Base-by-base conservation (phyloP, 2,888 invertebrate species). In the Deroplatys truncata region DNA sequence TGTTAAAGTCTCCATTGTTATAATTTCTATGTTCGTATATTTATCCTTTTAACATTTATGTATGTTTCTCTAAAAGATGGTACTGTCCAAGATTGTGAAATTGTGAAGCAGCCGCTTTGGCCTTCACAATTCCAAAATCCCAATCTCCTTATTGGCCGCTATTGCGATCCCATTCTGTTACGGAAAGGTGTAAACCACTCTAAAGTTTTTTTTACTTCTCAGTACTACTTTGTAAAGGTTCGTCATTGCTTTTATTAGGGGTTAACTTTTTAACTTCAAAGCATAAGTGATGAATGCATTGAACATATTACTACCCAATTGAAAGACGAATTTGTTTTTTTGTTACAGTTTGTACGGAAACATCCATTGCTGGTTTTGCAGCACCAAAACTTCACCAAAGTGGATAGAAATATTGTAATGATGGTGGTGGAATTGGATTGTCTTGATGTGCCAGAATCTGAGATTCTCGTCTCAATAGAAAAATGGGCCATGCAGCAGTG, bases 391-490 rank as follows among this genome's bases (percentile, higher is more conserved):
- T 89, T 89, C 28, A 10, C 25, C 15, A 86, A 89, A 72, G 83
- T 89, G 28, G 86, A 86, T 31, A 25, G 28, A 8, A 84, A 31
- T 89, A 56, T 89, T 4, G 89, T 89, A 35, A 31, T 49, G 28
- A 86, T 86, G 84, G 56, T 89, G 28, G 89, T 89, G 35, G 89
- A 89, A 8, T 84, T 89, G 35, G 89, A 90, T 84, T 90, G 88
- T 20, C 25, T 90, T 28, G 88, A 90, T 83, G 83, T 90, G 8
- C 88, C 85, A 28, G 89, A 90, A 25, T 25, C 82, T 56, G 89
- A 90, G 25, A 28, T 90, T 20, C 35, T 90, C 28, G 49, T 20
- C 13, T 88, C 89, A 15, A 84, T 90, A 43, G 88, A 90, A 35
- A 85, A 85, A n/a, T 90, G 89, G 89, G 89, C 89, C 16, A 85